Evolutionary conservation across 1,140 invertebrate species (phyloP).

Genomic region (Leptinotarsa undecemlineata): DNA sequence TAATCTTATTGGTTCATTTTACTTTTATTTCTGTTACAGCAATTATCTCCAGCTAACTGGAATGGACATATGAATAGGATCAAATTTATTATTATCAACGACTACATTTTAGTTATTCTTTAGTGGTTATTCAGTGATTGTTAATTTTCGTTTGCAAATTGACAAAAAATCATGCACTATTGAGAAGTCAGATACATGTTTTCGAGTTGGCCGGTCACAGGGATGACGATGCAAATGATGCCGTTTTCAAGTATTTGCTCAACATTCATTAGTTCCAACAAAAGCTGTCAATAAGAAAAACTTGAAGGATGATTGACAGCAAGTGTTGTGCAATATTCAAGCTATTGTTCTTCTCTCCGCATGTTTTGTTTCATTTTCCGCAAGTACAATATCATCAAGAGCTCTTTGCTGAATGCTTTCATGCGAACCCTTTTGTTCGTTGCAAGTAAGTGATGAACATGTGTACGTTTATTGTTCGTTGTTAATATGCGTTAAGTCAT

Average conservation of each 20-base stretch:
- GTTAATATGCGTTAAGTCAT: too few species aligned
- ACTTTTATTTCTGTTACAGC: too few species aligned
- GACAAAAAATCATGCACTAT: too few species aligned
- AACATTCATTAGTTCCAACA: constrained; percentile 2
- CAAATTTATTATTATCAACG: too few species aligned
- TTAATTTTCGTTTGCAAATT: too few species aligned
- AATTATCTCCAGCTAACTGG: too few species aligned
- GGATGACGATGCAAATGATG: not conserved
- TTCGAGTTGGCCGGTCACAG: too few species aligned
- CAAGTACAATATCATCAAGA: not conserved
- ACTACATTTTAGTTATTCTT: too few species aligned
- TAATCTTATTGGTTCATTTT: too few species aligned
- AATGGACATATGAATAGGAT: too few species aligned
- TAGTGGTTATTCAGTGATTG: too few species aligned
- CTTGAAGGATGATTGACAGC: not conserved
- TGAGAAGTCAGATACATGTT: too few species aligned
- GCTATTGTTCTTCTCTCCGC: not conserved
- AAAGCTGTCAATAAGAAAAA: not conserved
- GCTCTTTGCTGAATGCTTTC: not conserved
- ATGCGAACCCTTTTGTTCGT: not conserved
- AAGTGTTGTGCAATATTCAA: not conserved
- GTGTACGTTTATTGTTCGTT: not conserved
- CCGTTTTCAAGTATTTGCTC: not conserved
- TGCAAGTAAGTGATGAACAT: not conserved
- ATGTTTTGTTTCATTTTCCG: not conserved